Conservation (phyloP, 2,797 vertebrate genomes). For the Anguilla megastoma region DNA sequence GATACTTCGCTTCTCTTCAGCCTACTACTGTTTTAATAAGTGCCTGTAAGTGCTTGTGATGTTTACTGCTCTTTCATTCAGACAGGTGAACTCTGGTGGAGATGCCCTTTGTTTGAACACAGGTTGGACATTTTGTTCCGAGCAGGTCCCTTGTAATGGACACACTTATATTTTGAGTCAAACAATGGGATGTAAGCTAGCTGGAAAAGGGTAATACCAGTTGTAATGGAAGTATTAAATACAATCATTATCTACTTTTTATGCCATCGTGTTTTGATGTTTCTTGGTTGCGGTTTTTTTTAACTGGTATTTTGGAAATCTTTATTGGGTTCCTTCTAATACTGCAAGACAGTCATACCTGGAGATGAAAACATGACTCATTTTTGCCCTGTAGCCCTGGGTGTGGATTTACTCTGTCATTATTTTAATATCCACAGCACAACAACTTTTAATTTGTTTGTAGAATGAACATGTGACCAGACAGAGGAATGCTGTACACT, state of each 20-base stretch:
- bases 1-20: constrained; percentile 17
- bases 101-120: constrained; percentile 13
- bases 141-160: neutral
- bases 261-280: neutral
- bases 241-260: constrained; percentile 6
- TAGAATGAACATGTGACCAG: neutral
- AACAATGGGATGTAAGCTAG: neutral
- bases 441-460: neutral
- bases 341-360: neutral
- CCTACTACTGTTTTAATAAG: constrained; percentile 38
- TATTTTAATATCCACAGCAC: neutral
- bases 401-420: neutral
- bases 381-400: neutral
- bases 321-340: neutral
- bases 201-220: neutral
- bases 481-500: neutral
- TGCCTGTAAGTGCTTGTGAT: constrained; percentile 37
- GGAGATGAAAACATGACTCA: neutral
- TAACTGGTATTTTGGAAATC: neutral
- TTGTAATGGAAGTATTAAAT: constrained; percentile 19
- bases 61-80: constrained; percentile 36
- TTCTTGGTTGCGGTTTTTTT: neutral
- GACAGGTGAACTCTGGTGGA: constrained; percentile 27
- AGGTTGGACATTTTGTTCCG: constrained; percentile 9
- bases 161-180: neutral